Evolutionary conservation across 2,888 invertebrate species (phyloP).

Genomic region (Quadroppia sp.): DNA sequence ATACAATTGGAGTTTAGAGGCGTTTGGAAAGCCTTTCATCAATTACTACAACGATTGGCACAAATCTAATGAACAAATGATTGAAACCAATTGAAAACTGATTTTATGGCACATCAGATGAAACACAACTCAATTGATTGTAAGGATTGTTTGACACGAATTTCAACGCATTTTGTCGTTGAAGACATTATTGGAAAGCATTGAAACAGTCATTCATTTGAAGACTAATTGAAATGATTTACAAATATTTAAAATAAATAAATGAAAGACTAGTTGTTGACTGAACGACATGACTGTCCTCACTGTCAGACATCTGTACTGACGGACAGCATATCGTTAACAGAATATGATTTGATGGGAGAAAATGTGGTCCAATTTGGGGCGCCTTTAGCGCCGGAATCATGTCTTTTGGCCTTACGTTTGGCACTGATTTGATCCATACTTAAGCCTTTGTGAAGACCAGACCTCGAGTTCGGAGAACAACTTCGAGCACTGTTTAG

Average conservation of each 20-base stretch:
- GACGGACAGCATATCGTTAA: not conserved
- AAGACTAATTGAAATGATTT: not conserved
- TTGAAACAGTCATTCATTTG: not conserved
- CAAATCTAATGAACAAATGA: too few relatives aligned
- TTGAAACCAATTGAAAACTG: too few relatives aligned
- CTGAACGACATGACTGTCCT: not conserved
- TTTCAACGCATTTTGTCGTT: too few relatives aligned
- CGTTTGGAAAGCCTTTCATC: too few relatives aligned
- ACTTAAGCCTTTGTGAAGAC: constrained; percentile 23
- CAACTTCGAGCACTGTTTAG: too few relatives aligned
- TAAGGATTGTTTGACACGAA: too few relatives aligned
- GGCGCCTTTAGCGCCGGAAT: not conserved
- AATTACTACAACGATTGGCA: too few relatives aligned
- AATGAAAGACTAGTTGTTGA: not conserved
- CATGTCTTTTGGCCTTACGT: constrained; percentile 4
- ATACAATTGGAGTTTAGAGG: too few relatives aligned
- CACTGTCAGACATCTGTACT: not conserved
- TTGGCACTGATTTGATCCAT: constrained; percentile 30
- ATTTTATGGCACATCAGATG: too few relatives aligned
- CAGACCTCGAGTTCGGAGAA: not conserved
- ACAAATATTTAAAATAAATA: not conserved
- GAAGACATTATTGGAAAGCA: too few relatives aligned
- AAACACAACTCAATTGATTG: too few relatives aligned
- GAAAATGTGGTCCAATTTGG: not conserved
- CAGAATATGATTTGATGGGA: constrained; percentile 9